Conservation (phyloP, 2,888 invertebrate species). For the Erebia epiphron region DNA sequence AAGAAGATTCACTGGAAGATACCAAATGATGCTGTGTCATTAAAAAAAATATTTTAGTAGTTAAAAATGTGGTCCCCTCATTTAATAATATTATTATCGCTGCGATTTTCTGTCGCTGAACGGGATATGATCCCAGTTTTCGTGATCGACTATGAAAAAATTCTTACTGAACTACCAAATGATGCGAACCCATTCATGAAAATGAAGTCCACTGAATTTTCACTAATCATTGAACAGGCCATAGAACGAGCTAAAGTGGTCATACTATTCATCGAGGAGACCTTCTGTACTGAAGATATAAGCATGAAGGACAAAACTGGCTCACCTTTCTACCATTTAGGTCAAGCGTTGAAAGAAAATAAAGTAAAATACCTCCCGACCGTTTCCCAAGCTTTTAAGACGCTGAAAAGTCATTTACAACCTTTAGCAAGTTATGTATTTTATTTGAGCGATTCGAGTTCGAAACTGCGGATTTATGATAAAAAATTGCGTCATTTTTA, state of each 20-base stretch:
- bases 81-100: constrained; percentile 26
- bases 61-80: constrained; percentile 26
- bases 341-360: constrained; percentile 43
- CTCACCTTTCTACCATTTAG: constrained; percentile 54
- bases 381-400: constrained; percentile 54
- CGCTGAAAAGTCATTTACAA: constrained; percentile 48
- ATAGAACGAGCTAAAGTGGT: constrained; percentile 48
- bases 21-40: neutral
- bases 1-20: no score
- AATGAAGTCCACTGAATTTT: constrained; percentile 47
- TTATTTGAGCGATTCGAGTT: constrained; percentile 42
- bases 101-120: constrained; percentile 37
- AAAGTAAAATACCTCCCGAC: constrained; percentile 59
- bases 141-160: constrained; percentile 52
- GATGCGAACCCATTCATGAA: constrained; percentile 57
- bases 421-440: constrained; percentile 48
- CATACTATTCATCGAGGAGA: constrained; percentile 61
- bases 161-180: constrained; percentile 42
- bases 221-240: constrained; percentile 49
- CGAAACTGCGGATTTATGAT: constrained; percentile 48
- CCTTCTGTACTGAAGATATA: constrained; percentile 60
- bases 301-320: constrained; percentile 54
- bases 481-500: constrained; percentile 54
- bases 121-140: constrained; percentile 56
- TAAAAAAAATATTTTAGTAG: neutral